A percentile compares a stretch with the other conserved stretches of the same genome.
Evolutionary conservation across 1,140 invertebrate genomes (phyloP).

Genomic region (Musca domestica): DNA sequence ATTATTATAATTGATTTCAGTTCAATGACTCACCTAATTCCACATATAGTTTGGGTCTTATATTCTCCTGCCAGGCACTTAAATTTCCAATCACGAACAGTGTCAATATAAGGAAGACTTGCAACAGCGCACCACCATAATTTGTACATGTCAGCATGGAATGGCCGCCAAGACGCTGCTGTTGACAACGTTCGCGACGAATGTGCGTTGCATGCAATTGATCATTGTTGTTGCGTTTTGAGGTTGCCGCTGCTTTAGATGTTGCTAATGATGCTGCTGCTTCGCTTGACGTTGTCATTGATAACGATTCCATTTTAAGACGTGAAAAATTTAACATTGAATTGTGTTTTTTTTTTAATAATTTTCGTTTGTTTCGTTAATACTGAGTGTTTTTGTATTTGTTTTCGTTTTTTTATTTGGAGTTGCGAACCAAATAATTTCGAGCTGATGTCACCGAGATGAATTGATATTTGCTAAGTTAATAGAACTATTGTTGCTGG

Average conservation of each 20-base stretch:
- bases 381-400: background rate
- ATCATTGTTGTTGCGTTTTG: conserved; percentile 1
- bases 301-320: conserved; percentile 16
- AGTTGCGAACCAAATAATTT: too few species aligned
- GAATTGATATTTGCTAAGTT: too few species aligned
- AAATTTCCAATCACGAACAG: conserved; percentile 53
- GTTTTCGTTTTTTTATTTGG: background rate
- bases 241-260: background rate
- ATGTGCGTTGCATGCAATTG: background rate
- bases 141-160: background rate
- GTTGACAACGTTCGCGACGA: background rate
- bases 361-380: background rate
- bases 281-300: conserved; percentile 21
- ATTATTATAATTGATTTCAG: too few species aligned
- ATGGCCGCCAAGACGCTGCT: background rate
- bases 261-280: background rate
- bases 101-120: conserved; percentile 53
- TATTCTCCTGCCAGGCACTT: conserved; percentile 79
- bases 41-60: conserved; percentile 82
- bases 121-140: conserved; percentile 32
- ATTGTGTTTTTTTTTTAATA: background rate
- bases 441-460: too few species aligned
- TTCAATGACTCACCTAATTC: conserved; percentile 70
- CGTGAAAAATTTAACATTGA: conserved; percentile 1
- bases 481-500: too few species aligned